Evolutionary conservation across 2,113 vertebrate species (phyloP).

Genomic region (Sinocyclocheilus maitianheensis): DNA sequence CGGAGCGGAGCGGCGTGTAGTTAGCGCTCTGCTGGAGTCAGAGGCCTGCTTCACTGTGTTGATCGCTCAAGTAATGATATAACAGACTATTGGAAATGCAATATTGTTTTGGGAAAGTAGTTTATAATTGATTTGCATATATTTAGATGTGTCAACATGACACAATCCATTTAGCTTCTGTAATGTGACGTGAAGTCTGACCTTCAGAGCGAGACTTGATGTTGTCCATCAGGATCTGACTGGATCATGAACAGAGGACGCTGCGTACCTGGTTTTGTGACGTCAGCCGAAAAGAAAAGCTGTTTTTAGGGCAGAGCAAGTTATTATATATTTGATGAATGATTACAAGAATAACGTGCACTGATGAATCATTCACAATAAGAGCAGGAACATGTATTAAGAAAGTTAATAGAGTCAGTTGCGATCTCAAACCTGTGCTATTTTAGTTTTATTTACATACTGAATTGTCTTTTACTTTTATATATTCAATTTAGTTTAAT

Average conservation of each 20-base stretch:
- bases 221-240: no score
- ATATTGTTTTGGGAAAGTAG: not conserved
- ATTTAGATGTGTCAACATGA: not conserved
- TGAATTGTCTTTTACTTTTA: no score
- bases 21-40: not conserved
- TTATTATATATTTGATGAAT: not conserved
- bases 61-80: not conserved
- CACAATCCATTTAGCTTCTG: not conserved
- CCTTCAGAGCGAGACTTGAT: not conserved
- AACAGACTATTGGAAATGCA: not conserved
- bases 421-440: no score
- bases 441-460: no score
- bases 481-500: no score
- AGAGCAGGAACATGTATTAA: no score
- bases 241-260: no score
- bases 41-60: no score
- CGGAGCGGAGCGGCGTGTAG: not conserved
- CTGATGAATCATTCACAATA: no score
- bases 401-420: no score
- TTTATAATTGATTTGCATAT: not conserved
- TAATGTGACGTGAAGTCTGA: not conserved
- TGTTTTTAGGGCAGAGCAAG: not conserved
- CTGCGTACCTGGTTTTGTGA: no score
- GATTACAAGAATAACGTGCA: not conserved
- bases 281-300: not conserved